A percentile compares a stretch with the other conserved stretches of the same genome.
phyloP scores from a whole-genome alignment of 2,797 vertebrate genomes.

The Syndactyla subalaris region DNA sequence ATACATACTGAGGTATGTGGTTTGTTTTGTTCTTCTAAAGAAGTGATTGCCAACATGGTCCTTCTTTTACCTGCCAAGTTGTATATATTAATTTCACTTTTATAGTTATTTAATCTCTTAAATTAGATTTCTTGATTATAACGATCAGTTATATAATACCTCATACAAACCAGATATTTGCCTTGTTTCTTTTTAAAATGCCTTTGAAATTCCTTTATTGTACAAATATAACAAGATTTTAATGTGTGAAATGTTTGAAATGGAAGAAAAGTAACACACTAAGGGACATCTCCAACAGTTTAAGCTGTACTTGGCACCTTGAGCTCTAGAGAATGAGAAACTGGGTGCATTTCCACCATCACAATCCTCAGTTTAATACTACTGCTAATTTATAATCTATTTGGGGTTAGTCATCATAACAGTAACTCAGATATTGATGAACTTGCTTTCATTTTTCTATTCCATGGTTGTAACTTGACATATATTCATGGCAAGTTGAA shows the following conservation, averaged over 20 bases:
- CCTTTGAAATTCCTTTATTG: background rate
- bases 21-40: background rate
- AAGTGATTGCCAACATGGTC: background rate
- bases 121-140: background rate
- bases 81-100: background rate
- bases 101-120: background rate
- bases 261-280: background rate
- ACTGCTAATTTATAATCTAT: background rate
- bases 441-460: background rate
- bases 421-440: background rate
- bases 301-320: background rate
- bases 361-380: background rate
- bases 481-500: fast-evolving
- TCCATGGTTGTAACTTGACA: background rate
- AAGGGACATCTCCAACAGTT: background rate
- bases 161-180: background rate
- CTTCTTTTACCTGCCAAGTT: background rate
- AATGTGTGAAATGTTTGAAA: background rate
- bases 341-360: background rate
- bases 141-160: background rate
- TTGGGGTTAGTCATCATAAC: background rate
- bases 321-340: background rate
- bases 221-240: background rate
- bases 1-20: background rate
- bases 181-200: background rate